Base-by-base conservation (phyloP, 2,888 invertebrate genomes). In the Aproaerema taeniolella region DNA sequence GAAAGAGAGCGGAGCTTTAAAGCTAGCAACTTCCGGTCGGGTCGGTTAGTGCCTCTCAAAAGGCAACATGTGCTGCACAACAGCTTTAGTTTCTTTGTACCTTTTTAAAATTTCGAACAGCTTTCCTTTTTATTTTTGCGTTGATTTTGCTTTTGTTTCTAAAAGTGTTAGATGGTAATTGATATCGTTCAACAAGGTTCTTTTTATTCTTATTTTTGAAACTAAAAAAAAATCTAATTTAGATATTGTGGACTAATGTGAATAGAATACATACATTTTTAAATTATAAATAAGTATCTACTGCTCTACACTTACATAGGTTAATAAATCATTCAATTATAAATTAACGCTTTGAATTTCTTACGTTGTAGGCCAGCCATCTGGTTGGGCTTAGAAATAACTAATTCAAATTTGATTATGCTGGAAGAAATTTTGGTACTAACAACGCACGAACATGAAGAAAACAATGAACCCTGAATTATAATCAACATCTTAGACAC, bases 1-100 rank as follows among this genome's bases (percentile, higher is more conserved):
- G 67, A 72, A 58, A 67, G 61, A 61, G 60, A 58, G 59, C 49
- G 49, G 42, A 53, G 65, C 61, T 65, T 65, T 60, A 53, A 41
- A 52, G 58, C 57, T 58, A 54, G 46, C 50, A 55, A 58, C 62
- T 61, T 65, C 68, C 66, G 62, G 53, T 42, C 52, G 52, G 52
- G 31, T 35, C 42, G 9, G 43, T 52, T 52, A 47, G 55, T 53
- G 54, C 57, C 58, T 61, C 57, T 61, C 58, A 64, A 67, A 68
- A 67, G 65, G 65, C 61, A 61, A 65, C 64, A 67, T 63, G 59
- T 67, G 59, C 53, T 54, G 57, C 55, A n/a, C n/a, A 7, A 4
- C 4, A 7, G 4, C 66, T 62, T 67, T 63, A 59, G 58, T 58
- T 66, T 64, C 65, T 65, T 65, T 71, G 65, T 67, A 49, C 58